Conservation (phyloP, 2,888 invertebrate species). For the Fabriciana adippe region DNA sequence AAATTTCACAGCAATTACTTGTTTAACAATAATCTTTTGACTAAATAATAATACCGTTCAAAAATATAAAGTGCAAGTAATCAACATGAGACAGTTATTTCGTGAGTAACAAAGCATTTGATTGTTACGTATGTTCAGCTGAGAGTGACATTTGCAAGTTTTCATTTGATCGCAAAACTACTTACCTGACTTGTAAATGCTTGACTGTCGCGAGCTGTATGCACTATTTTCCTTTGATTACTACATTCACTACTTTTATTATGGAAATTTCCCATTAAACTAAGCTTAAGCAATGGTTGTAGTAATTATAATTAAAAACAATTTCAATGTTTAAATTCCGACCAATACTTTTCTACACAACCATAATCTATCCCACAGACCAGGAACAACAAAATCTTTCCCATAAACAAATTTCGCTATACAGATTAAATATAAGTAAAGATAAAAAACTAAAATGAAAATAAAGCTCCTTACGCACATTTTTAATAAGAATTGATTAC, state of each 20-base stretch:
- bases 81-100: conserved; percentile 45
- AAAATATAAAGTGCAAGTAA: conserved; percentile 42
- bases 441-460: conserved; percentile 1
- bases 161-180: conserved; percentile 56
- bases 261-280: conserved; percentile 78
- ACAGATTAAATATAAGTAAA: conserved; percentile 11
- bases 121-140: conserved; percentile 76
- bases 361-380: conserved; percentile 13
- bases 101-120: conserved; percentile 58
- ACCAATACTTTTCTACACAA: conserved; percentile 23
- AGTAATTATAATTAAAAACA: conserved; percentile 21
- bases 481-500: no score
- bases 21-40: conserved; percentile 33
- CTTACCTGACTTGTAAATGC: conserved; percentile 76
- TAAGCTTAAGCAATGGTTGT: conserved; percentile 17
- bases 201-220: conserved; percentile 66
- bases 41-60: conserved; percentile 37
- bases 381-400: neutral
- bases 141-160: conserved; percentile 81
- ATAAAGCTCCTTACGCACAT: neutral
- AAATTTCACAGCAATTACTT: conserved; percentile 29
- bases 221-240: conserved; percentile 59
- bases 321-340: conserved; percentile 23
- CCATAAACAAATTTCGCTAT: conserved; percentile 32
- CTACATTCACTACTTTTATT: conserved; percentile 61